Percentiles rank a stretch among this genome's conserved stretches.
phyloP scores from a whole-genome alignment of 2,113 vertebrate genomes.

The Grantiella picta region DNA sequence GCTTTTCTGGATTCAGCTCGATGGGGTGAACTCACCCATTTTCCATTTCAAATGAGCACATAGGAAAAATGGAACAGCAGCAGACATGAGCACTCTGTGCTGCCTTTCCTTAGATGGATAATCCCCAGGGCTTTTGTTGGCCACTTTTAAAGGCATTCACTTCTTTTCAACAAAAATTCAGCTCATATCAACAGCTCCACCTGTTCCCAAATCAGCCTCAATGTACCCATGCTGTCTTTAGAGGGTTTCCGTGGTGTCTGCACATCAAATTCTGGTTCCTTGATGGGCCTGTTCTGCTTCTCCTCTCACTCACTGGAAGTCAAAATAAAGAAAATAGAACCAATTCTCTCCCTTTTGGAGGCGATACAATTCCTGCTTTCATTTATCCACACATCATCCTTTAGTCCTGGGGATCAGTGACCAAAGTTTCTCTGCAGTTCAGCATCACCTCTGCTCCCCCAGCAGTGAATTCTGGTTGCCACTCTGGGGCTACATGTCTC shows the following conservation, averaged over 20 bases:
- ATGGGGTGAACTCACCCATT: background rate
- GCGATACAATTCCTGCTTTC: background rate
- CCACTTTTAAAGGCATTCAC: background rate
- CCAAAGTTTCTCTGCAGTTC: background rate
- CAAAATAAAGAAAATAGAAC: background rate
- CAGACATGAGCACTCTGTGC: accelerated
- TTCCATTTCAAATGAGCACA: background rate
- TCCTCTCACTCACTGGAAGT: background rate
- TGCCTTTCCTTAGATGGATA: background rate
- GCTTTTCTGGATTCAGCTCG: background rate
- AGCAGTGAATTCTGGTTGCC: background rate
- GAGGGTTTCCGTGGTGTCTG: background rate
- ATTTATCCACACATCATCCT: accelerated
- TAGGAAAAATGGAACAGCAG: background rate
- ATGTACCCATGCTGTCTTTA: accelerated
- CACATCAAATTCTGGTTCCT: background rate
- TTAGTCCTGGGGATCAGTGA: background rate
- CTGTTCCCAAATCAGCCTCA: background rate
- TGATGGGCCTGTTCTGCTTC: background rate
- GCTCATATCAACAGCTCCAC: background rate
- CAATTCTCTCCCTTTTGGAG: background rate
- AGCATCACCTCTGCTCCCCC: background rate
- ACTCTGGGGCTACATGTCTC: background rate
- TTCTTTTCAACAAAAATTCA: background rate
- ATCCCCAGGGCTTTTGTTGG: background rate